Evolutionary conservation across 2,113 vertebrate species (phyloP).

Genomic region (Hyla sarda): DNA sequence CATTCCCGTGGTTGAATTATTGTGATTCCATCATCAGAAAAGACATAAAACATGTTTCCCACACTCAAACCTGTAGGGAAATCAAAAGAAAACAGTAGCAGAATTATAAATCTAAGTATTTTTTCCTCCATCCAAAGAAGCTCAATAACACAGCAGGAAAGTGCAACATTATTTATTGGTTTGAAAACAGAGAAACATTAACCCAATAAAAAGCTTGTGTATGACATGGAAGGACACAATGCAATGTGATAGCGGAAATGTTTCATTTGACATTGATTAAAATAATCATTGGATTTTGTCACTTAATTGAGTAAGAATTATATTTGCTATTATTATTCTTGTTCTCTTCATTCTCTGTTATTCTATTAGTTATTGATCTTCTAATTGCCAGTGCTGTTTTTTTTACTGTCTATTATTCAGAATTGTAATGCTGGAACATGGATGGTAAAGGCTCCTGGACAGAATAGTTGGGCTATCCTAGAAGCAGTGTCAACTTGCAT

Average conservation of each 20-base stretch:
- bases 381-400: too few species aligned
- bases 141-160: conserved; percentile 60
- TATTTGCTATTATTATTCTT: background rate
- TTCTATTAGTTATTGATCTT: background rate
- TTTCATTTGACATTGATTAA: background rate
- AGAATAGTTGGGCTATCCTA: too few species aligned
- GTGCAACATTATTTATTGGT: conserved; percentile 57
- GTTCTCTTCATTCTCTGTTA: too few species aligned
- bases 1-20: conserved; percentile 88
- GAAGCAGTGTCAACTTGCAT: too few species aligned
- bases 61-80: conserved; percentile 86
- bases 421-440: too few species aligned
- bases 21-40: conserved; percentile 88
- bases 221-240: background rate
- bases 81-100: conserved; percentile 56
- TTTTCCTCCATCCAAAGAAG: conserved; percentile 59
- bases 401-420: too few species aligned
- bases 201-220: background rate
- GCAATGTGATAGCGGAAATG: background rate
- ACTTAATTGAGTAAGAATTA: background rate
- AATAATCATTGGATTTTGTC: background rate
- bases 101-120: background rate
- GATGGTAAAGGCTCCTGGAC: too few species aligned
- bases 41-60: conserved; percentile 96
- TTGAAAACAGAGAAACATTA: background rate